A percentile compares a stretch with the other conserved stretches of the same genome.
Evolutionary conservation across 2,113 vertebrate genomes (phyloP).

Genomic region (Stigmatopora argus): DNA sequence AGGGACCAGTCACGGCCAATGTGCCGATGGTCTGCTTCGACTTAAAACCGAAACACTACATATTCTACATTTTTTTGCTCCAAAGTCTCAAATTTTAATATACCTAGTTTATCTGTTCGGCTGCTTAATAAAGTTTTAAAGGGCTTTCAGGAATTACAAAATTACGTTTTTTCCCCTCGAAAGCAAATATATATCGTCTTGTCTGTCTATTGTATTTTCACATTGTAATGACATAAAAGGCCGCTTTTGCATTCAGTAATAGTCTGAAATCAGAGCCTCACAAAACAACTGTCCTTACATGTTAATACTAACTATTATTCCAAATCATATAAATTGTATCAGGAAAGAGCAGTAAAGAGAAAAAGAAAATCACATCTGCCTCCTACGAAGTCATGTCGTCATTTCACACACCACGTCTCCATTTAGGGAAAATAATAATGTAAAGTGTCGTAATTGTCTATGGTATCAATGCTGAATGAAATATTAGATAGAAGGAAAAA

Average conservation of each 20-base stretch:
- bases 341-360: neutral
- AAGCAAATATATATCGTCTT: too few relatives aligned
- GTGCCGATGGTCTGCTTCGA: neutral
- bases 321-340: neutral
- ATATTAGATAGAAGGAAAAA: neutral
- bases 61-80: neutral
- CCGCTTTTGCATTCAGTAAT: neutral
- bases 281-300: too few relatives aligned
- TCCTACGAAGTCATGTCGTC: neutral
- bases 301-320: too few relatives aligned
- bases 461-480: slow-evolving; percentile 5
- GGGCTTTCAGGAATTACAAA: too few relatives aligned
- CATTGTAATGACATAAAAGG: too few relatives aligned
- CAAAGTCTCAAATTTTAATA: neutral
- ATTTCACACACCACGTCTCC: neutral
- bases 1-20: neutral
- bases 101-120: too few relatives aligned
- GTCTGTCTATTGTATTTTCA: too few relatives aligned
- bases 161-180: too few relatives aligned
- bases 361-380: neutral
- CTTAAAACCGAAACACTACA: neutral
- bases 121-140: too few relatives aligned
- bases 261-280: neutral
- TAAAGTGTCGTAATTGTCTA: neutral
- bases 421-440: neutral